Percentiles rank a stretch among this genome's conserved stretches.
Evolutionary conservation across 37 sponge, comb jelly and placozoan genomes (phyloP).

Genomic region (Geodia barretti): DNA sequence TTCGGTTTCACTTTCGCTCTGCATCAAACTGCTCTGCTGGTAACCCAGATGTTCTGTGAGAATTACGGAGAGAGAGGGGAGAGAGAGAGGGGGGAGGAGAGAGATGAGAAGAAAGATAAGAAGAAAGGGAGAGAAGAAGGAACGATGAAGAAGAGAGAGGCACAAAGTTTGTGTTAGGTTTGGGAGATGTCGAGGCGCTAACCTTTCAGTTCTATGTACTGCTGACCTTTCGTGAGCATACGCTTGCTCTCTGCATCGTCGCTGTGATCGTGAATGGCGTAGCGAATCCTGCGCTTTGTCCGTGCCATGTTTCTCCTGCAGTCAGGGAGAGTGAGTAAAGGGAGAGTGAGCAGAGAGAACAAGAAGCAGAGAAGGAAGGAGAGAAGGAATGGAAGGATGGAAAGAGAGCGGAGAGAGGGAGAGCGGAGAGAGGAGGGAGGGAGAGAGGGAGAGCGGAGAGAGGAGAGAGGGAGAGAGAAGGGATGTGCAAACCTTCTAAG

Average conservation of each 20-base stretch:
- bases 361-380: too few species aligned
- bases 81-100: background rate
- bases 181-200: background rate
- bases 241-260: slow-evolving; percentile 12
- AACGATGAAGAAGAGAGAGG: too few species aligned
- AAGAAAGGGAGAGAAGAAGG: too few species aligned
- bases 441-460: background rate
- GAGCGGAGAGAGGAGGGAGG: too few species aligned
- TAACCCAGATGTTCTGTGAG: slow-evolving; percentile 4
- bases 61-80: background rate
- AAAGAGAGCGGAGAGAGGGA: too few species aligned
- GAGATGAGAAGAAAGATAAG: too few species aligned
- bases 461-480: background rate
- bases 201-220: slow-evolving; percentile 1
- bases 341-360: too few species aligned
- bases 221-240: slow-evolving; percentile 39
- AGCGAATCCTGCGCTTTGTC: slow-evolving; percentile 21
- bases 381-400: too few species aligned
- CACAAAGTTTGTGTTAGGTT: background rate
- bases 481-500: slow-evolving; percentile 48
- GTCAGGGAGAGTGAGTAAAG: background rate
- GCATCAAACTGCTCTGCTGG: slow-evolving; percentile 61
- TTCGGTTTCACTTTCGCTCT: slow-evolving; percentile 64
- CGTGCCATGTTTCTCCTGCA: slow-evolving; percentile 10
- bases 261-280: slow-evolving; percentile 39